Conservation (phyloP, 2,113 vertebrate species). For the Echinops telfairi region DNA sequence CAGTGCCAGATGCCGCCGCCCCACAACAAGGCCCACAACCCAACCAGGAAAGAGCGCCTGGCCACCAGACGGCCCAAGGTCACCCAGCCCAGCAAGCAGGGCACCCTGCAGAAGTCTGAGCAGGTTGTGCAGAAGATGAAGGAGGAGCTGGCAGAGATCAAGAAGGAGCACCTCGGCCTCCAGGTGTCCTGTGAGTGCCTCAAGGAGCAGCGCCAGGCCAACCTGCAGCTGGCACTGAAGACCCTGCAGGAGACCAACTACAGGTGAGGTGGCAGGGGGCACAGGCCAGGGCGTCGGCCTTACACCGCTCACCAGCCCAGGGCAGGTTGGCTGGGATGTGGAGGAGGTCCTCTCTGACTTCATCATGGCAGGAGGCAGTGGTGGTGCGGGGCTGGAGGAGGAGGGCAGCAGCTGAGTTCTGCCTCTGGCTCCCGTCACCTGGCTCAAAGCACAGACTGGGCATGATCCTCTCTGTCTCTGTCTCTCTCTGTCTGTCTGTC, state of each 20-base stretch:
- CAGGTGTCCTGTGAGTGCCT: conserved; percentile 33
- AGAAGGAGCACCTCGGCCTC: not conserved
- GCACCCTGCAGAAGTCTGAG: not conserved
- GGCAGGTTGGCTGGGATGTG: not conserved
- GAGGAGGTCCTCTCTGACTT: not conserved
- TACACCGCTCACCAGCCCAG: no score
- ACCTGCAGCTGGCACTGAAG: conserved; percentile 19
- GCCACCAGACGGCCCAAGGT: accelerated
- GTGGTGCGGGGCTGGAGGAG: not conserved
- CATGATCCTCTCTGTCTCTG: not conserved
- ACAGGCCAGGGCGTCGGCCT: not conserved
- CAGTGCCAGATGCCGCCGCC: not conserved
- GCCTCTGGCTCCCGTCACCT: not conserved
- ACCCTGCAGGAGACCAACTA: conserved; percentile 58
- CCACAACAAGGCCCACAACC: not conserved
- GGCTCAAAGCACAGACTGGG: not conserved
- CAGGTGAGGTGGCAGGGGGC: conserved; percentile 55
- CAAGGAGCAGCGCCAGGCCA: not conserved
- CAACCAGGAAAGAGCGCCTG: not conserved
- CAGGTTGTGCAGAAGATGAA: not conserved
- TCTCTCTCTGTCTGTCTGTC: not conserved
- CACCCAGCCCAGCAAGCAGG: not conserved
- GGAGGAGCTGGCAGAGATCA: conserved; percentile 17
- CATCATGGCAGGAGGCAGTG: not conserved
- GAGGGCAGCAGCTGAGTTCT: no score